Evolutionary conservation across 2,797 vertebrate genomes (phyloP), one percentile per base, ranked within the genome.

Genomic region (Heliangelus exortis): DNA sequence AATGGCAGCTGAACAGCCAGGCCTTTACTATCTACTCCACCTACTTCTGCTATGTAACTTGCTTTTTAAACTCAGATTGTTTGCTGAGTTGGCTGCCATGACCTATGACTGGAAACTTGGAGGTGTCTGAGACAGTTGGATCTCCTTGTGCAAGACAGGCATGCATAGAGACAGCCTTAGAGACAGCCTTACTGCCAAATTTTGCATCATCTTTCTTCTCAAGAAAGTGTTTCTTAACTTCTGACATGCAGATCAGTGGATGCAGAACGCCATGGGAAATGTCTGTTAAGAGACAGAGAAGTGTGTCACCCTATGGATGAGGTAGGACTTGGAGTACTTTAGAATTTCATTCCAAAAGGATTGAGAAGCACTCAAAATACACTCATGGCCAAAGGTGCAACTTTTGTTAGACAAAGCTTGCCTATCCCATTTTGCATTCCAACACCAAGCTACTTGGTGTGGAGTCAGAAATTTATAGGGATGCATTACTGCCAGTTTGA

Each of bases 391-490:
- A 53, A 74, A 62, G 67, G 9, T 19, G 29, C 28, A 33, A 31
- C 2, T 82, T 25, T 72, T 50, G 9, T 57, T 39, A 67, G 48
- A 36, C 16, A 58, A 47, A 55, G 9, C 26, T 14, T 67, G n/a
- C 4, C 26, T 72, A 7, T 5, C 39, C 39, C 13, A 39, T 89
- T 81, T 18, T 78, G 18, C 31, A 45, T 31, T 62, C 16, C 31
- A 71, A 41, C 22, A 39, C 10, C 10, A 0, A 0, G 19, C 23
- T 55, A 55, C 20, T 25, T 34, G 21, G 23, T 15, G 18, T 7
- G 9, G 18, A 66, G n/a, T 43, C 47, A 87, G 48, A 53, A 41
- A 68, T 31, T 57, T n/a, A 31, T 8, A 48, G 23, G 23, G 55
- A 68, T 6, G 16, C 7, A 18, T 43, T 77, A 69, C 10, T 41